Evolutionary conservation across 2,888 invertebrate genomes (phyloP), one percentile per base, ranked within the genome.

Genomic region (Eilema depressum): DNA sequence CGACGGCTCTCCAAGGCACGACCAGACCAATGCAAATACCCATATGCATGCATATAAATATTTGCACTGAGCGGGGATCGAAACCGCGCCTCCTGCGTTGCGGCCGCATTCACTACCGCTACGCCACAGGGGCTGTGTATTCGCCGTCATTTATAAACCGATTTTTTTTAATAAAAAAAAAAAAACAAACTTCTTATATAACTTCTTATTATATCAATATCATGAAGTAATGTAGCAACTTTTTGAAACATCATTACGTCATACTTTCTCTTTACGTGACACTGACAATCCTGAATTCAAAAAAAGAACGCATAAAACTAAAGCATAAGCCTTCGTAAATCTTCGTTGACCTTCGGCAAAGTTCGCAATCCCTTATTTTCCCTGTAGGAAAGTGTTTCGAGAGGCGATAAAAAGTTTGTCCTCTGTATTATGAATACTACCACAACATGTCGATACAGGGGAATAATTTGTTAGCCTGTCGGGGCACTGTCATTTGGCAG

Each of bases 401-500:
- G 67, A 17, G 68, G 61, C 83, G 71, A 78, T 79, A 76, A 80
- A 79, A 85, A 86, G 76, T 83, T 82, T 73, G 76, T 78, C 75
- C 70, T 71, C 28, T 86, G 78, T 80, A 83, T 85, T 85, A 83
- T 85, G 81, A 82, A 86, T 83, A 78, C 72, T 57, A 65, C 60
- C 69, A 61, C 61, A 47, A 69, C 28, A 63, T 70, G 67, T 11
- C 41, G 68, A 5, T 67, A 60, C 74, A 65, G 70, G 68, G 60
- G 69, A 67, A 68, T 72, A 59, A 78, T 79, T 80, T 75, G 70
- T 81, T 72, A n/a, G 47, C 33, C n/a, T 53, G 20, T n/a, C 17
- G 41, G 33, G n/a, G 47, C 26, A 57, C 57, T 57, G 26, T 63
- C 47, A 73, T 68, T 73, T 59, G 61, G 57, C 12, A 20, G 56